Base-by-base conservation (phyloP, 2,888 invertebrate species). In the Fragum sueziense region DNA sequence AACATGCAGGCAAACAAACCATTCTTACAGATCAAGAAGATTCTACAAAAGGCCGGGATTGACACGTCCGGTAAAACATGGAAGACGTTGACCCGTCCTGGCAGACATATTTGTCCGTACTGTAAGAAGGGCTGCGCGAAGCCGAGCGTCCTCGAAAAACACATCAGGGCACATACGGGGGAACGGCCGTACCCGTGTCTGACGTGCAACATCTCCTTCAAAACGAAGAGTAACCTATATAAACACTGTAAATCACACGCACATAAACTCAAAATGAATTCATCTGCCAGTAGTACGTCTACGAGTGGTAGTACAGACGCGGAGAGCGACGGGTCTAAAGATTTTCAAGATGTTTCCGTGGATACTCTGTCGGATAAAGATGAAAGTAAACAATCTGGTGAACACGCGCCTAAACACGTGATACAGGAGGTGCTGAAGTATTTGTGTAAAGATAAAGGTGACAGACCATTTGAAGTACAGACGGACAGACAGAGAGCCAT, bases 81-180 rank as follows among this genome's bases (percentile, higher is more conserved):
- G 82, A 76, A 70, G 41, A 82, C 72, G 7, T 62, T 82, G 37
- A 82, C 84, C 75, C 52, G 90, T 86, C 78, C 89, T 86, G 97
- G 96, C 71, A 96, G 96, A 88, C 96, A 97, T 94, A 95, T 96
- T 86, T 98, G 98, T 93, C 96, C 96, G 17, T 97, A 96, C 93
- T 98, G 98, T 94, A 96, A 96, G 93, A 94, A 97, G 92, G 96
- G 96, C 86, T 98, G 97, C 94, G 96, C 97, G 90, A 98, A 98
- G 94, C 97, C 97, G 78, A 97, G 97, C 93, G 97, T 98, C 86
- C 95, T 98, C 85, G 96, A 97, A 93, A 98, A 98, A 94, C 98
- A 98, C 95, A 97, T 98, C 93, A 95, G 97, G 91, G 97, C 97
- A 80, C 97, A 98, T 93, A 97, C 98, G 62, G 97, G 97, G 93